Base-by-base conservation (phyloP, 2,888 invertebrate genomes). In the Dioctria rufipes region DNA sequence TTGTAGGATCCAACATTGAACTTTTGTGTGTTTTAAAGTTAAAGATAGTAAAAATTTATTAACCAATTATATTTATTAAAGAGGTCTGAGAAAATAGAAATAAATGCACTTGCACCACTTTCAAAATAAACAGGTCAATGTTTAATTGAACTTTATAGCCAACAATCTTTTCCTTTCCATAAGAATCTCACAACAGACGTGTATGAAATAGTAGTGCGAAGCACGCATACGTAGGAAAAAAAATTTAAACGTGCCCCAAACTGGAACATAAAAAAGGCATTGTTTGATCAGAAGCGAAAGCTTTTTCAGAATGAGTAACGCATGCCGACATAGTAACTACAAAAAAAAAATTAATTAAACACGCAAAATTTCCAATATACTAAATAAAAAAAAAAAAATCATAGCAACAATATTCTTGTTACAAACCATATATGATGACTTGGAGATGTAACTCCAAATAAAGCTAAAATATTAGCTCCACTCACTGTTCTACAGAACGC, bases 381-480 rank as follows among this genome's bases (percentile, higher is more conserved):
- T n/a, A 46, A 46, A 8, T 46, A 2, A 6, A 61, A 13, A 11
- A 6, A 13, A 3, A 42, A 43, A 39, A 39, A 40, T 65, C 5
- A 65, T 65, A n/a, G 65, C 13, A 25, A 65, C 25, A 25, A 25
- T 58, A 65, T 66, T n/a, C 5, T 5, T 13, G 3, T 25, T n/a
- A 79, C 46, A 42, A 67, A 81, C 81, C 81, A 81, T 4, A 81
- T 71, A 3, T 66, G 61, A 61, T 81, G 80, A 42, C 81, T 81
- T 2, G 80, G 80, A 37, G 81, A 81, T 9, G 80, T 49, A 13
- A 77, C 9, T 8, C 73, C 61, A 25, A 75, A 13, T 6, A 81
- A 25, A 9, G 43, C 66, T 43, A 81, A 77, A 4, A 81, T 80
- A 66, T 81, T 81, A 43, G 80, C 81, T 40, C 78, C 11, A 42